A percentile compares a stretch with the other conserved stretches of the same genome.
Conservation (phyloP, 2,888 invertebrate species). For the Eristalis pertinax region DNA sequence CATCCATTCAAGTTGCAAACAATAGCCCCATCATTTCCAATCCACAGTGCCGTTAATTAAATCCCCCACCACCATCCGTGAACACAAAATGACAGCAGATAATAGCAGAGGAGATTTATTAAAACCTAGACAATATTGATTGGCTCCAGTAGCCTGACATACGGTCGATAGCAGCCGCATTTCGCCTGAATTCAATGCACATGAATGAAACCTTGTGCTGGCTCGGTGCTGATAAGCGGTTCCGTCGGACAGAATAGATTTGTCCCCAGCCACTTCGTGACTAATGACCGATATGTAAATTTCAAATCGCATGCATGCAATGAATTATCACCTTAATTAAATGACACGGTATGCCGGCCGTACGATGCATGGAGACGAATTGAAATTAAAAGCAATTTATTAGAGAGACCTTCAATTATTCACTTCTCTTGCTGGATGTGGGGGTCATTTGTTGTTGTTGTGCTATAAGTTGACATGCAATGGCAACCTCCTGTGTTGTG, state of each 20-base stretch:
- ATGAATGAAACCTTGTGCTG: background rate
- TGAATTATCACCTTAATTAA: constrained; percentile 6
- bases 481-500: background rate
- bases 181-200: background rate
- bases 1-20: background rate
- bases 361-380: background rate
- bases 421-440: background rate
- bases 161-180: background rate
- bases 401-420: background rate
- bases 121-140: background rate
- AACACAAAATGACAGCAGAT: background rate
- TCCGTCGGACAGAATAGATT: background rate
- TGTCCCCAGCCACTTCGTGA: background rate
- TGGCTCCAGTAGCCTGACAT: background rate
- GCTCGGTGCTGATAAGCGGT: background rate
- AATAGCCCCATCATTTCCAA: background rate
- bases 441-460: background rate
- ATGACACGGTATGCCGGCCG: background rate
- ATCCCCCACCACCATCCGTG: background rate
- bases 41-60: background rate
- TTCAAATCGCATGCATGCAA: constrained; percentile 10
- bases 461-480: background rate
- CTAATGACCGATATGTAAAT: constrained; percentile 1
- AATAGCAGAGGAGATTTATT: background rate
- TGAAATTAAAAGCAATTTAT: background rate